These are phyloP conservation scores for Phrynocephalus forsythii DNA, from an alignment of 2,797 vertebrate genomes.

Conservation along the genomic window DNA sequence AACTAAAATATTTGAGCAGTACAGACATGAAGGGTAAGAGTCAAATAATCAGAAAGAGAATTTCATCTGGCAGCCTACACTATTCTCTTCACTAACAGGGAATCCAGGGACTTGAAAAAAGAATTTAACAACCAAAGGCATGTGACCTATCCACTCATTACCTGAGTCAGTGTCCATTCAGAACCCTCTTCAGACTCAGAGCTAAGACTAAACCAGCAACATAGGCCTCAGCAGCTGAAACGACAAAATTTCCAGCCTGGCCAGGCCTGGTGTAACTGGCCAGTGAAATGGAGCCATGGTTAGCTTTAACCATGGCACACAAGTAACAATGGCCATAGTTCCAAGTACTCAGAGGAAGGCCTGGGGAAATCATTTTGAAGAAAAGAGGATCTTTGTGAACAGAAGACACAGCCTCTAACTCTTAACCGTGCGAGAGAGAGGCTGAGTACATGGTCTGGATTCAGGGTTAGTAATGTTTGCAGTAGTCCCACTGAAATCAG, in stretches of 20 bases:
- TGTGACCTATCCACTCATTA: not conserved
- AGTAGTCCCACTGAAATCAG: not conserved
- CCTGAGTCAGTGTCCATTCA: not conserved
- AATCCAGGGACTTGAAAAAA: not conserved
- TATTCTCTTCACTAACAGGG: not conserved
- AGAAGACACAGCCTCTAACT: not conserved
- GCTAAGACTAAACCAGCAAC: not conserved
- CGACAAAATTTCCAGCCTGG: not conserved
- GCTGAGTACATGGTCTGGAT: not conserved
- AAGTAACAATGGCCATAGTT: not conserved
- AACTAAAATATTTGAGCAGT: slow-evolving; percentile 11
- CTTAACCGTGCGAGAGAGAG: not conserved
- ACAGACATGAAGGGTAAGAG: not conserved
- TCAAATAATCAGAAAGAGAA: not conserved
- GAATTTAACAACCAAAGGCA: not conserved
- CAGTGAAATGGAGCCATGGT: not conserved
- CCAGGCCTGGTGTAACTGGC: not conserved
- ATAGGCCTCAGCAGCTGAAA: not conserved
- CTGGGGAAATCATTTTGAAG: not conserved
- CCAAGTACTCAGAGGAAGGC: too few relatives aligned
- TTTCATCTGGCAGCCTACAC: not conserved
- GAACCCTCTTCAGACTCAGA: not conserved
- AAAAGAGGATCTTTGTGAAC: not conserved
- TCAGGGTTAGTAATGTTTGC: not conserved
- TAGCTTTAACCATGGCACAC: not conserved